Conservation (phyloP, 2,888 invertebrate genomes). For the Drosophila recens region DNA sequence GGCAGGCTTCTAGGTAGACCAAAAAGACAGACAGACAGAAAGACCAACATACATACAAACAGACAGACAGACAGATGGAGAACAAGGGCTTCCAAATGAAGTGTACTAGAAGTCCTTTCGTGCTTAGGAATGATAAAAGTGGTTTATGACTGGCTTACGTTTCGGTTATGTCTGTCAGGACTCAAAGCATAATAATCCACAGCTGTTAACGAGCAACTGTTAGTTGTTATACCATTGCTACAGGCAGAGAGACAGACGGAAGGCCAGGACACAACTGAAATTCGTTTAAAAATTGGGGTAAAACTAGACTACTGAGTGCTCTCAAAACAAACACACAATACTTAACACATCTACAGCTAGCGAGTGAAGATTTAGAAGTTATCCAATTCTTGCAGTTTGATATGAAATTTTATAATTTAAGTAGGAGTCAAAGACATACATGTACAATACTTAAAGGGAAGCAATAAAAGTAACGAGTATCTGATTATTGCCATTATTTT, state of each 20-base stretch:
- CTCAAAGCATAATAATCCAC: constrained; percentile 61
- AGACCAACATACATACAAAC: constrained; percentile 20
- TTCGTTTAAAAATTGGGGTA: constrained; percentile 11
- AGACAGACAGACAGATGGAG: constrained; percentile 21
- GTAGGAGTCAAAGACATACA: too few species aligned
- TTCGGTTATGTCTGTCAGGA: constrained; percentile 36
- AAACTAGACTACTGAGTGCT: not conserved
- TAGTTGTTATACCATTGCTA: constrained; percentile 28
- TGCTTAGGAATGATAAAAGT: constrained; percentile 66
- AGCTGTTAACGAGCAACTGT: constrained; percentile 60
- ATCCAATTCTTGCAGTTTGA: not conserved
- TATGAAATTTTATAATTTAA: too few species aligned
- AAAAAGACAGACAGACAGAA: constrained; percentile 8
- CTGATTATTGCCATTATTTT: too few species aligned
- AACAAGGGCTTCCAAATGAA: constrained; percentile 39
- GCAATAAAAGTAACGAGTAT: too few species aligned
- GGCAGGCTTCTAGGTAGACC: constrained; percentile 20
- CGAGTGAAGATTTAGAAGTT: not conserved
- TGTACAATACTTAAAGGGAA: too few species aligned
- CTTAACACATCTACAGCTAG: not conserved
- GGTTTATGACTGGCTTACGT: constrained; percentile 64
- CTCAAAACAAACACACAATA: constrained; percentile 13
- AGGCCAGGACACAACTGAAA: constrained; percentile 17
- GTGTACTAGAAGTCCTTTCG: constrained; percentile 32
- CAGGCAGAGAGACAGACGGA: constrained; percentile 2